phyloP scores from a whole-genome alignment of 1,140 invertebrate genomes.

The Bradynema listronoti region DNA sequence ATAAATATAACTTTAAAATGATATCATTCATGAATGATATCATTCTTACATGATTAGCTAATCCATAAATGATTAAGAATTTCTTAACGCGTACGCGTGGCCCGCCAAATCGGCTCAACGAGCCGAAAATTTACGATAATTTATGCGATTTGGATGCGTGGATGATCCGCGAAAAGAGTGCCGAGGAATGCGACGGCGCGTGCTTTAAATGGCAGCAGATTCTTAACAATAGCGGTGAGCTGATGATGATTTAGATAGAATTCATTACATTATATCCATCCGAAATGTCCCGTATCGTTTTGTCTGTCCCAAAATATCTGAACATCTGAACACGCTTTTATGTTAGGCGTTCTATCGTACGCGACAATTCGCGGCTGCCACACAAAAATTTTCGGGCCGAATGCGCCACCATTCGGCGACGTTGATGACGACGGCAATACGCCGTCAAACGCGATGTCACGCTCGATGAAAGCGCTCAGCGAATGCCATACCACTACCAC shows the following conservation, averaged over 20 bases:
- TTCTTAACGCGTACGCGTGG: conserved; percentile 38
- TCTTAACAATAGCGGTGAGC: conserved; percentile 32
- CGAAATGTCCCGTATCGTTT: too few species aligned
- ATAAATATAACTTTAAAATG: too few species aligned
- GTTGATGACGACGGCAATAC: too few species aligned
- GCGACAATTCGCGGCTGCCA: conserved; percentile 36
- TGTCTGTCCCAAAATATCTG: neutral
- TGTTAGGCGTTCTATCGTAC: conserved; percentile 30
- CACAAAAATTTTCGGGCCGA: conserved; percentile 9
- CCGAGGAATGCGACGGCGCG: conserved; percentile 39
- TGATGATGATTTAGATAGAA: too few species aligned
- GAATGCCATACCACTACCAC: conserved; percentile 8
- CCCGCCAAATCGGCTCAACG: conserved; percentile 24
- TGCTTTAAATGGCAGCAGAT: conserved; percentile 50
- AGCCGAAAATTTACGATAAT: conserved; percentile 37
- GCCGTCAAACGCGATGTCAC: too few species aligned
- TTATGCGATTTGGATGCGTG: conserved; percentile 44
- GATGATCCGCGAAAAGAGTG: conserved; percentile 36
- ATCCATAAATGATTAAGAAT: too few species aligned
- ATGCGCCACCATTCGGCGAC: too few species aligned
- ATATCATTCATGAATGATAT: too few species aligned
- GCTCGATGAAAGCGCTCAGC: neutral
- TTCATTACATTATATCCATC: too few species aligned
- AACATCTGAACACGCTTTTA: neutral
- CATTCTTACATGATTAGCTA: too few species aligned